Percentiles rank a stretch among this genome's conserved stretches.
Conservation (phyloP, 1,140 invertebrate species). For the Meloidogyne exigua region DNA sequence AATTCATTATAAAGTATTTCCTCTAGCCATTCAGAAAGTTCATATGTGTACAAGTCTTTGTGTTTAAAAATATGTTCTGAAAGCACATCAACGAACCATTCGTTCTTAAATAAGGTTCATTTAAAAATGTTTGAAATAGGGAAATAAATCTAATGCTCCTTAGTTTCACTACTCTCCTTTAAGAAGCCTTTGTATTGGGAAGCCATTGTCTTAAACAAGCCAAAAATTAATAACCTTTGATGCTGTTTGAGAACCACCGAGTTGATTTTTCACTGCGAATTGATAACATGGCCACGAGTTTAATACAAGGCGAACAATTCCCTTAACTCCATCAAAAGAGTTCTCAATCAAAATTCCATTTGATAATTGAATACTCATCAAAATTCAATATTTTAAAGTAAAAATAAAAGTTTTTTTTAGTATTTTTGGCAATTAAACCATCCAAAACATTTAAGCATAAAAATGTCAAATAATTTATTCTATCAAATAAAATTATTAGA, state of each 20-base stretch:
- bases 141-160: too few species aligned
- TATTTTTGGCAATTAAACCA: too few species aligned
- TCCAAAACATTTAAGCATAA: too few species aligned
- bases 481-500: too few species aligned
- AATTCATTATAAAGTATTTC: conserved; percentile 23
- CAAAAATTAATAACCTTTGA: conserved; percentile 7
- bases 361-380: neutral
- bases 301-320: conserved; percentile 10
- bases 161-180: too few species aligned
- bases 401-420: too few species aligned
- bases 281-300: conserved; percentile 22
- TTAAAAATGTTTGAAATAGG: too few species aligned
- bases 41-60: neutral
- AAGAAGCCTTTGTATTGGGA: too few species aligned
- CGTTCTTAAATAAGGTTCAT: neutral
- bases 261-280: conserved; percentile 26
- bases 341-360: neutral
- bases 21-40: conserved; percentile 25
- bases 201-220: too few species aligned
- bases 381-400: neutral
- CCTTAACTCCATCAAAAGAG: neutral
- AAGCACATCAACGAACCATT: conserved; percentile 16
- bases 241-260: conserved; percentile 4
- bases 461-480: too few species aligned
- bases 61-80: conserved; percentile 16